phyloP scores from a whole-genome alignment of 2,888 invertebrate species.

The Isotomurus palustris region DNA sequence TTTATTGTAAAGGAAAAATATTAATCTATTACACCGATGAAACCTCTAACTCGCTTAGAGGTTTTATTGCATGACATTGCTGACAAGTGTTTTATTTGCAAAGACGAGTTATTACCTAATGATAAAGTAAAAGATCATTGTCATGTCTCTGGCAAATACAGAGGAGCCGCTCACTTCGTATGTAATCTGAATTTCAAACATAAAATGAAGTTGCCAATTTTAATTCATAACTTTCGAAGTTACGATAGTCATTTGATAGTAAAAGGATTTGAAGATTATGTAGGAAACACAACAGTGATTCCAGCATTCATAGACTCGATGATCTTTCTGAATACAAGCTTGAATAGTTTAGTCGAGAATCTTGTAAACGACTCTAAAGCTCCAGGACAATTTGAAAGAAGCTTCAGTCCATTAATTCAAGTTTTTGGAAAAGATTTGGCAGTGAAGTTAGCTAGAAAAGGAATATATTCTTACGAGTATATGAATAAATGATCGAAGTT shows the following conservation, averaged over 20 bases:
- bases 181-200: conserved; percentile 5
- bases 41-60: no score
- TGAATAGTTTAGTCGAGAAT: conserved; percentile 14
- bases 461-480: conserved; percentile 24
- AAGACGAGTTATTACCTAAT: no score
- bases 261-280: conserved; percentile 10
- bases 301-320: conserved; percentile 23
- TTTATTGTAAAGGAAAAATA: no score
- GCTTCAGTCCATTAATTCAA: neutral
- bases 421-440: conserved; percentile 3
- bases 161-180: neutral
- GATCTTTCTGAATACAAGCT: conserved; percentile 9
- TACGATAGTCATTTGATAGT: conserved; percentile 10
- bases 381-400: neutral
- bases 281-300: conserved; percentile 10
- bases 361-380: neutral
- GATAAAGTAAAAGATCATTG: conserved; percentile 7
- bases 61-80: no score
- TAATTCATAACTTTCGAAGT: conserved; percentile 1
- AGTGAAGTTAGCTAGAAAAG: conserved; percentile 14
- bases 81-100: no score
- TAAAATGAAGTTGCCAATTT: conserved; percentile 3
- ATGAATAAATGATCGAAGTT: conserved; percentile 15
- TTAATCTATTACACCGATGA: no score
- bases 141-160: neutral